Base-by-base conservation (phyloP, 92 coral and sea anemone species). In the Epizoanthus stellaris region DNA sequence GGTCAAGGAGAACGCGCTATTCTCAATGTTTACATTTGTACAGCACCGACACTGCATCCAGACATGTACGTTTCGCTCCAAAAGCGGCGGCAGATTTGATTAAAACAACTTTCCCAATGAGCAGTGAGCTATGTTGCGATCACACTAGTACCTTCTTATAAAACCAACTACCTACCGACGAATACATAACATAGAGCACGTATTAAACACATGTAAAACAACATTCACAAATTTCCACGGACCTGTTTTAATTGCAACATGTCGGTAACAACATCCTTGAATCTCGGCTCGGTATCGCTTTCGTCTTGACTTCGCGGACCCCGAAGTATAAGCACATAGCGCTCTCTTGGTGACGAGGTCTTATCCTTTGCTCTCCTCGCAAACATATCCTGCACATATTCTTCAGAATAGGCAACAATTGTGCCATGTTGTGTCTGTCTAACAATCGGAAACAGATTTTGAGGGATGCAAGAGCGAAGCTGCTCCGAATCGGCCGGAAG, bases 211-310 rank as follows among this genome's bases (percentile, higher is more conserved):
- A n/a, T 3, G 34, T 54, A 80, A 67, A 80, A 80, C 84, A 42
- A 63, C 21, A 80, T 30, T 61, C 53, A n/a, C 16, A 20, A 30
- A 65, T 47, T 20, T 39, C 21, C 14, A 82, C 91, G 70, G 91
- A 96, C 99, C 99, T 96, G 99, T 82, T 93, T 91, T 64, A 96
- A 89, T 70, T 89, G 95, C 39, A 96, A 92, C 93, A 96, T 95
- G 76, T 96, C 99, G 21, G 98, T 93, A 16, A 96, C 94, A 20
- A 96, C 99, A 72, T 93, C 98, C 62, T 91, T 95, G 86, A 96
- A 96, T 69, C 86, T 86, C 38, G 94, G 93, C 70, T 96, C 98
- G 6, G 92, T 67, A 15, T 88, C 92, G 9, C 70, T 91, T 70
- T 88, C 87, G 38, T 88, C 82, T 57, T 81, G 92, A 5, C 88